phyloP scores from a whole-genome alignment of 92 coral and sea anemone species.

The Virgularia gustaviana region DNA sequence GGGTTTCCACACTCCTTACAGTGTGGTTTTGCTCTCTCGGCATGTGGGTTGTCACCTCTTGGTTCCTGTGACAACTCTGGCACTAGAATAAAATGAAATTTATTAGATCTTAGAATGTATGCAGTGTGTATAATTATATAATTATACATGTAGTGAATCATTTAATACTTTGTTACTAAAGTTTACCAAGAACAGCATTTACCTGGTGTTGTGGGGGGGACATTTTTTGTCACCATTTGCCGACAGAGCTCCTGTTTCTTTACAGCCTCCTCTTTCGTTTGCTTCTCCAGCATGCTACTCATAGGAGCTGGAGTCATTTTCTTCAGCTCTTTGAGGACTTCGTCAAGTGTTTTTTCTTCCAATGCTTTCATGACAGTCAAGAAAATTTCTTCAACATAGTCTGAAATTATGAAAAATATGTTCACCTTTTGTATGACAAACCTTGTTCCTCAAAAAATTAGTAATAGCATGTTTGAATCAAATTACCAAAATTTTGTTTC shows the following conservation, averaged over 20 bases:
- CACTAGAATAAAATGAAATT: too few relatives aligned
- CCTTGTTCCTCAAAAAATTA: too few relatives aligned
- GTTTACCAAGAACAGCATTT: neutral
- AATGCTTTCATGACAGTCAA: constrained; percentile 8
- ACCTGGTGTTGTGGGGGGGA: constrained; percentile 55
- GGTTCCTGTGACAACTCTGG: too few relatives aligned
- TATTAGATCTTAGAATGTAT: too few relatives aligned
- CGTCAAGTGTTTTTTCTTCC: constrained; percentile 5
- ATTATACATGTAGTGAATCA: too few relatives aligned
- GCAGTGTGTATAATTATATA: neutral
- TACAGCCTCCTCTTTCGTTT: constrained; percentile 41
- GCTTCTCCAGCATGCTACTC: constrained; percentile 46
- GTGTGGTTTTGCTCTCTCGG: constrained; percentile 43
- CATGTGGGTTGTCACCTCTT: too few relatives aligned
- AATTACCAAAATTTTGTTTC: too few relatives aligned
- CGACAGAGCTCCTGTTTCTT: constrained; percentile 18
- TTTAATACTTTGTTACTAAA: too few relatives aligned
- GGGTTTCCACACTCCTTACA: too few relatives aligned
- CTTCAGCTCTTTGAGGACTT: constrained; percentile 30
- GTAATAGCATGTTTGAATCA: too few relatives aligned
- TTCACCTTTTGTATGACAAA: too few relatives aligned
- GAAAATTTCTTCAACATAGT: constrained; percentile 41
- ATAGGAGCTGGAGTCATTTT: constrained; percentile 44
- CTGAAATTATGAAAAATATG: too few relatives aligned
- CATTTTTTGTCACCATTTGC: constrained; percentile 38